These are phyloP conservation scores for Pectinophora gossypiella DNA, from an alignment of 1,140 invertebrate species.

Conservation along the genomic window DNA sequence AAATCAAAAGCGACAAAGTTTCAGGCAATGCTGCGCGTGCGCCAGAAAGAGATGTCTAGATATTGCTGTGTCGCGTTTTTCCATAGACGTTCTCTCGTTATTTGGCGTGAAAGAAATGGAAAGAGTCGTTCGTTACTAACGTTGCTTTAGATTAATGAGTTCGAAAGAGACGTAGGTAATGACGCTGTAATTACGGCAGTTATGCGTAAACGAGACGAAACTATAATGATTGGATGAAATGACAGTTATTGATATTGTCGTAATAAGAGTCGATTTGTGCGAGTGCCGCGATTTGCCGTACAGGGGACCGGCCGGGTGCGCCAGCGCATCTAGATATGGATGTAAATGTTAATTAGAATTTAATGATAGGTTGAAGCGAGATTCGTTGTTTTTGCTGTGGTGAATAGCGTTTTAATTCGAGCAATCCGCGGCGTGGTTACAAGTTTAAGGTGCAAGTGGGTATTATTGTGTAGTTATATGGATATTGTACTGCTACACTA, in stretches of 20 bases:
- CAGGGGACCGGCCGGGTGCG: slow-evolving; percentile 30
- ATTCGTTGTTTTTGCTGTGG: slow-evolving; percentile 22
- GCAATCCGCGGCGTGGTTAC: slow-evolving; percentile 9
- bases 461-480: too few relatives aligned
- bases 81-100: slow-evolving; percentile 17
- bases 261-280: slow-evolving; percentile 39
- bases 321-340: slow-evolving; percentile 37
- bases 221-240: slow-evolving; percentile 56
- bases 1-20: slow-evolving; percentile 14
- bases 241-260: slow-evolving; percentile 67
- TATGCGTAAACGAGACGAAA: slow-evolving; percentile 64
- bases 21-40: slow-evolving; percentile 15
- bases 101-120: slow-evolving; percentile 59
- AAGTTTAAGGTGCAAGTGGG: neutral
- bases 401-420: slow-evolving; percentile 25
- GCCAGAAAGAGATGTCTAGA: slow-evolving; percentile 40
- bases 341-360: slow-evolving; percentile 55
- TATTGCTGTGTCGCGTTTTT: slow-evolving; percentile 31
- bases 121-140: slow-evolving; percentile 33
- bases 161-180: slow-evolving; percentile 61
- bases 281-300: slow-evolving; percentile 29
- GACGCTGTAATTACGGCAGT: slow-evolving; percentile 48
- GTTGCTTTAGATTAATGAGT: slow-evolving; percentile 55
- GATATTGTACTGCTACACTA: too few relatives aligned
- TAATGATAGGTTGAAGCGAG: slow-evolving; percentile 27